These are phyloP conservation scores for Muntiacus muntjak DNA, from an alignment of 2,113 vertebrate species.

Conservation along the genomic window DNA sequence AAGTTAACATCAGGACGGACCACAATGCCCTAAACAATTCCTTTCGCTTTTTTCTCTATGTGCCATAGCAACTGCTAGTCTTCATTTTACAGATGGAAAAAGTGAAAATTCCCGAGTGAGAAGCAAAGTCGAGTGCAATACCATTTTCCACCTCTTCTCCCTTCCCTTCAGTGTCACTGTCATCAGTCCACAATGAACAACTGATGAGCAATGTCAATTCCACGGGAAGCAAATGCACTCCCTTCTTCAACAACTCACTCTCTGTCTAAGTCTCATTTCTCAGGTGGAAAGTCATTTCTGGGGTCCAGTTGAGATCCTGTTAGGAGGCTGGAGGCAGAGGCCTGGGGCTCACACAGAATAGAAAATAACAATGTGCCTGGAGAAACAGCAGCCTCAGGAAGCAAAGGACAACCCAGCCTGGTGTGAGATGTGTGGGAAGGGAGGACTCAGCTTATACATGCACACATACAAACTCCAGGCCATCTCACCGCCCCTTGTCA, in stretches of 20 bases:
- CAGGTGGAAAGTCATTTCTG: background rate
- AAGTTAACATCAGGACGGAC: background rate
- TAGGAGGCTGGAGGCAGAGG: background rate
- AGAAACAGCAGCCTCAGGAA: background rate
- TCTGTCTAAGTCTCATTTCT: background rate
- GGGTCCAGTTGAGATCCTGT: background rate
- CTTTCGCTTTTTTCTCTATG: background rate
- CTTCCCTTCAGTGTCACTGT: background rate
- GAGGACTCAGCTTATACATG: background rate
- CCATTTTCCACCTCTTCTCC: background rate
- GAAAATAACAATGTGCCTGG: background rate
- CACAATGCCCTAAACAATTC: background rate
- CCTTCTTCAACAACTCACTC: background rate
- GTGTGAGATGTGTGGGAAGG: background rate
- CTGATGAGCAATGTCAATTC: background rate
- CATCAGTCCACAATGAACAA: background rate
- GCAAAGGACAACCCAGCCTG: background rate
- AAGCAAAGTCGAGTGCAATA: background rate
- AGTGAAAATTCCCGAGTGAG: background rate
- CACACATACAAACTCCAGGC: background rate
- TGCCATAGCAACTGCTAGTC: background rate
- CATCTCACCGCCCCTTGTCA: background rate
- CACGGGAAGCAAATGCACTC: background rate
- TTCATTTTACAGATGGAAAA: conserved; percentile 18
- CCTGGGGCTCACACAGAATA: background rate